Evolutionary conservation across 2,113 vertebrate species (phyloP).

Genomic region (Apaloderma vittatum): DNA sequence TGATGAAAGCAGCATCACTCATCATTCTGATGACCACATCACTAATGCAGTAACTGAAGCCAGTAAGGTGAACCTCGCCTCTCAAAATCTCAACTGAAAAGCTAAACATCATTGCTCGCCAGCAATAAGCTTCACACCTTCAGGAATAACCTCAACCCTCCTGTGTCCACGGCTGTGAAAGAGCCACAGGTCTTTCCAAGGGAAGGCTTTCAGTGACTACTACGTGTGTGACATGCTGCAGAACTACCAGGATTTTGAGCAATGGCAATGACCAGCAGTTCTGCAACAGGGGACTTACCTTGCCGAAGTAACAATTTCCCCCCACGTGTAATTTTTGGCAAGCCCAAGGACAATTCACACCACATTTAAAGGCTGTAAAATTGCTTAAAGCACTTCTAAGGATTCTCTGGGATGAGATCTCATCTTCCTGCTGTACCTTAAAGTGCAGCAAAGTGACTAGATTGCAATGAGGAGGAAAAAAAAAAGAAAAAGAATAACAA

Average conservation of each 20-base stretch:
- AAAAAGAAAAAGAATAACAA: not conserved
- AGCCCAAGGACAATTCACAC: not conserved
- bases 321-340: rapidly evolving
- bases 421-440: not conserved
- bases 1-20: not conserved
- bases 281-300: not conserved
- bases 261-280: not conserved
- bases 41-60: not conserved
- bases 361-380: not conserved
- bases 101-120: not conserved
- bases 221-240: rapidly evolving
- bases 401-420: not conserved
- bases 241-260: not conserved
- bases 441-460: not conserved
- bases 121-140: not conserved
- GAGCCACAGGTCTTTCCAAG: not conserved
- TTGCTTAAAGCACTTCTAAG: not conserved
- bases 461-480: not conserved
- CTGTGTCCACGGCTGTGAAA: not conserved
- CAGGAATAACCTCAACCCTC: not conserved
- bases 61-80: not conserved
- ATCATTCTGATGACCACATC: not conserved
- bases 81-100: not conserved
- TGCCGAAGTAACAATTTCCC: not conserved
- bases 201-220: not conserved